Conservation (phyloP, 2,113 vertebrate species). For the Glareola pratincola region DNA sequence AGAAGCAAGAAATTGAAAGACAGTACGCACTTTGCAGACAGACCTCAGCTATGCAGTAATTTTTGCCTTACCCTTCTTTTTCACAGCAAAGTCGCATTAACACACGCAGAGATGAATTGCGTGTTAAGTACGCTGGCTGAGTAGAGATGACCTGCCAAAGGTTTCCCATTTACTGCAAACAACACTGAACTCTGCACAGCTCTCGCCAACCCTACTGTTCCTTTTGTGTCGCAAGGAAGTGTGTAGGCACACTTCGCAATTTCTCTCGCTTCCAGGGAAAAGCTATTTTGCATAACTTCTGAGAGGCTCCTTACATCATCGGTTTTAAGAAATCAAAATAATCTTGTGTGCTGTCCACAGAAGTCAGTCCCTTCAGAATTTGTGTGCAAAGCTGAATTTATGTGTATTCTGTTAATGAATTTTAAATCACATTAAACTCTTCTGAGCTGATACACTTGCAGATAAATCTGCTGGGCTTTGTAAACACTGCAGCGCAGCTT, state of each 20-base stretch:
- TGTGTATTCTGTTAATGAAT: neutral
- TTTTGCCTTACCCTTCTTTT: neutral
- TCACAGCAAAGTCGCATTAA: neutral
- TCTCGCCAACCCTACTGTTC: neutral
- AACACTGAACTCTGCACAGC: neutral
- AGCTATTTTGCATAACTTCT: neutral
- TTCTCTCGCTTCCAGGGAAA: neutral
- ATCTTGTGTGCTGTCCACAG: neutral
- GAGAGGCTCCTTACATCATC: neutral
- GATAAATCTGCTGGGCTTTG: neutral
- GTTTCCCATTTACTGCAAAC: neutral
- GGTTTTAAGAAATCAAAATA: neutral
- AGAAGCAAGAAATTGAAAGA: neutral
- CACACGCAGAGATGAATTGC: neutral
- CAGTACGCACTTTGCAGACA: neutral
- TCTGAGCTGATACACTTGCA: neutral
- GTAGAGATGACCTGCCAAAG: neutral
- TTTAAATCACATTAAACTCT: neutral
- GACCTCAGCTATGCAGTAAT: neutral
- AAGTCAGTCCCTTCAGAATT: neutral
- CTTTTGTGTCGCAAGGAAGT: neutral
- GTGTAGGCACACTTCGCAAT: neutral
- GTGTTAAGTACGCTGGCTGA: fast-evolving
- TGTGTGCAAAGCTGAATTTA: neutral
- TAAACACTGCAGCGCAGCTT: neutral